Conservation (phyloP, 2,113 vertebrate genomes). For the Fregata magnificens region DNA sequence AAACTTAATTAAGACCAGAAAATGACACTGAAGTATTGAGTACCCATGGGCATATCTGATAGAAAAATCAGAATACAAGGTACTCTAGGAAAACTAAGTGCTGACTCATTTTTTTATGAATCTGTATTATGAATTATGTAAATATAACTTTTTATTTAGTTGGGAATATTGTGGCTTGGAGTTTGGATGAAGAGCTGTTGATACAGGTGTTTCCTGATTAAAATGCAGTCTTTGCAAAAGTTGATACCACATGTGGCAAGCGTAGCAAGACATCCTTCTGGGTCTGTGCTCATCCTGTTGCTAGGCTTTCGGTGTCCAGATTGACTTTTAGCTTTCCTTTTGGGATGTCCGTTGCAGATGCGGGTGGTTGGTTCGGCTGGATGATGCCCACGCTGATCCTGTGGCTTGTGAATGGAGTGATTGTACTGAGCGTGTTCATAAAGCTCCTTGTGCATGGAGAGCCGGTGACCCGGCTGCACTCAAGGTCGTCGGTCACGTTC, state of each 20-base stretch:
- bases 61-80: neutral
- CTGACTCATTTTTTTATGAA: neutral
- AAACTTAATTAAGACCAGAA: neutral
- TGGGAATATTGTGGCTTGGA: neutral
- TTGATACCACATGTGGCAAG: neutral
- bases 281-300: neutral
- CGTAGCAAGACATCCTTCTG: neutral
- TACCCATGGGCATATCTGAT: neutral
- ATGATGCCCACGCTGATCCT: conserved; percentile 92
- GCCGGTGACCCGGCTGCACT: conserved; percentile 91
- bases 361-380: conserved; percentile 88
- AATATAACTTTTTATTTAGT: neutral
- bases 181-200: neutral
- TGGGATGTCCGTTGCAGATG: conserved; percentile 17
- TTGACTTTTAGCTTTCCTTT: neutral
- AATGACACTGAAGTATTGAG: neutral
- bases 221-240: neutral
- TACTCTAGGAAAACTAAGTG: neutral
- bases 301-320: neutral
- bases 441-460: conserved; percentile 94
- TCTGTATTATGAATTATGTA: neutral
- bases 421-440: conserved; percentile 92
- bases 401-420: conserved; percentile 92
- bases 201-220: neutral
- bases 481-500: conserved; percentile 89